Conservation (phyloP, 2,888 invertebrate genomes). For the Pristionchus mayeri region DNA sequence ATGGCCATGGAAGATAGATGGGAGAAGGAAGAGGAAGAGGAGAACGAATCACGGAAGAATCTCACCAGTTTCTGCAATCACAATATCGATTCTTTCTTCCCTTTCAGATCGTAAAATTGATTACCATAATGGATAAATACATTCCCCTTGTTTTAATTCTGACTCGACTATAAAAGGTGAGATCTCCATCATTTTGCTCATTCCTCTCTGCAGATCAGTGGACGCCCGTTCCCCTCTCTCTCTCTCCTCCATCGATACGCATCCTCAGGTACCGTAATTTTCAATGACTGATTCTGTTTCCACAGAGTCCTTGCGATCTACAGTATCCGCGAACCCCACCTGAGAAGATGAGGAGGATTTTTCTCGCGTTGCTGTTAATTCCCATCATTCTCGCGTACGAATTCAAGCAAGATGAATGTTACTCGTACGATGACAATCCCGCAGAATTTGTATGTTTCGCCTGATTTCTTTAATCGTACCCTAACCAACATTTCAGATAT, state of each 20-base stretch:
- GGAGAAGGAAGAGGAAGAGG: conserved; percentile 35
- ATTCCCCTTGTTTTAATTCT: too few species aligned
- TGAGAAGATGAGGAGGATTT: not conserved
- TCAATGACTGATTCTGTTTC: too few species aligned
- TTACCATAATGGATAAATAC: too few species aligned
- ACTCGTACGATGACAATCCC: too few species aligned
- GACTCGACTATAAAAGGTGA: not conserved
- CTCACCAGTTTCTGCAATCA: conserved; percentile 44
- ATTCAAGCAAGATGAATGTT: not conserved
- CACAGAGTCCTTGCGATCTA: too few species aligned
- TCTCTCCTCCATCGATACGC: not conserved
- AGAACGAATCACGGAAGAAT: conserved; percentile 47
- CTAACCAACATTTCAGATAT: not conserved
- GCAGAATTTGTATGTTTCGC: too few species aligned
- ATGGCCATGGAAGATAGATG: conserved; percentile 43
- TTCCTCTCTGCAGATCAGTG: not conserved
- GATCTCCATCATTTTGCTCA: not conserved
- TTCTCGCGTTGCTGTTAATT: not conserved
- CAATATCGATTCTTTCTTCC: too few species aligned
- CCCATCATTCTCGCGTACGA: not conserved
- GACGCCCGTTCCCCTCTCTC: not conserved
- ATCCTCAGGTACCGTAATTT: not conserved
- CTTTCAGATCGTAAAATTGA: too few species aligned
- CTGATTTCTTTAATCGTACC: not conserved
- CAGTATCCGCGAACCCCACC: not conserved